Base-by-base conservation (phyloP, 2,888 invertebrate genomes). In the Capitulum mitella region DNA sequence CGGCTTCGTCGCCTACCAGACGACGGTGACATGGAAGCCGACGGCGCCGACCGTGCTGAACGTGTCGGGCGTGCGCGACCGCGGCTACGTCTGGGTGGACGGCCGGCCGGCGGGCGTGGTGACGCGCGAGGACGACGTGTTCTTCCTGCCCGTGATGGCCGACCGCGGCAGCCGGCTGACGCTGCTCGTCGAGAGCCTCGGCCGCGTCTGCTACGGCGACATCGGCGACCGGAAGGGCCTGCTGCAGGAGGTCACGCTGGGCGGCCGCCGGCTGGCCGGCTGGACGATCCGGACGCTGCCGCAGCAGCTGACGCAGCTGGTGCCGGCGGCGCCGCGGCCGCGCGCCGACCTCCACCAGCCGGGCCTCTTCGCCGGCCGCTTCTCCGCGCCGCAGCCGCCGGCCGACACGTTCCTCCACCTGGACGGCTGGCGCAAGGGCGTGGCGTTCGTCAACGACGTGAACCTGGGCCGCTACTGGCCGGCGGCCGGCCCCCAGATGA, bases 61-160 rank as follows among this genome's bases (percentile, higher is more conserved):
- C 29, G 87, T 92, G 8, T 83, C 85, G 0, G 87, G 87, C 58
- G 87, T 93, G 26, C 87, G 89, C 40, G 93, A 94, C 85, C 87
- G 92, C 81, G 91, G 90, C 0, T 89, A 90, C 81, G 89, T 93
- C n/a, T 91, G 89, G 83, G 85, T 93, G 8, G 89, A 92, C 84
- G 86, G 86, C 79, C 80, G 80, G 48, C 82, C 83, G 61, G 81
- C 81, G 78, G 85, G 85, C 10, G 81, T 84, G 74, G 78, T 84
- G 29, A 83, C 83, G 29, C 80, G 85, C 54, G 82, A 82, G 61
- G 83, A 83, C 77, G 81, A 81, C 26, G 81, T 83, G 32, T 82
- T 80, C 32, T 81, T 82, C 0, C 79, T 84, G 22, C 83, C 84
- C 16, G 78, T 90, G 1, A 86, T 88, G 3, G n/a, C n/a, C n/a